Evolutionary conservation across 2,113 vertebrate species (phyloP), one percentile per base, ranked within the genome.

Genomic region (Anhinga anhinga): DNA sequence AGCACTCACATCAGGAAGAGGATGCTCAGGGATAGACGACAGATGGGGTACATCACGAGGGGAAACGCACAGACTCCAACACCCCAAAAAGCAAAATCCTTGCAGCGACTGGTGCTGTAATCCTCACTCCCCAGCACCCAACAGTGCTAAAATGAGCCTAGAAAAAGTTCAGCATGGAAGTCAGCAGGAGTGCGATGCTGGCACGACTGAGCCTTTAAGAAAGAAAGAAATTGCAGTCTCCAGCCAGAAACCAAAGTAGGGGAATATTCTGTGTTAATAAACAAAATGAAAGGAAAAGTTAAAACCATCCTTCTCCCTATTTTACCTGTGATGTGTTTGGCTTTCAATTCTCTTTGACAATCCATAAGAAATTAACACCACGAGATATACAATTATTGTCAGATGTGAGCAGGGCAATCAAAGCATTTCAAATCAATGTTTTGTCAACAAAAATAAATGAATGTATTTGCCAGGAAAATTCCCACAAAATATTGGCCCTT

Each of bases 311-410:
- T 90, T 88, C 93, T 92, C 90, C 67, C 55, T 29, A 15, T 86
- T 65, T 23, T 80, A 82, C 91, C 49, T 86, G 22, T 94, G 96
- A 96, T 91, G 86, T 45, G 78, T 82, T 94, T 80, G 78, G 90
- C 82, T 94, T 91, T 96, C 86, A 79, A 62, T 81, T 96, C 93
- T 40, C 77, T 82, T 77, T 96, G 96, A 96, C 95, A 96, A 85
- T 70, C 78, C 58, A 5, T 53, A 65, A 89, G 86, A 96, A 96
- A 91, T 95, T 96, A 96, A 96, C 96, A 86, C 91, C 1, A 0
- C 8, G 55, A 86, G 88, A 92, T 88, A 59, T 63, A 88, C 84
- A 95, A 82, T 87, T 95, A 94, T 92, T 90, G 95, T 93, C 72
- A 50, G 80, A 47, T 58, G 53, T 26, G 55, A 83, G 88, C 13